phyloP scores from a whole-genome alignment of 2,113 vertebrate species.

The Mormyrus lacerda region DNA sequence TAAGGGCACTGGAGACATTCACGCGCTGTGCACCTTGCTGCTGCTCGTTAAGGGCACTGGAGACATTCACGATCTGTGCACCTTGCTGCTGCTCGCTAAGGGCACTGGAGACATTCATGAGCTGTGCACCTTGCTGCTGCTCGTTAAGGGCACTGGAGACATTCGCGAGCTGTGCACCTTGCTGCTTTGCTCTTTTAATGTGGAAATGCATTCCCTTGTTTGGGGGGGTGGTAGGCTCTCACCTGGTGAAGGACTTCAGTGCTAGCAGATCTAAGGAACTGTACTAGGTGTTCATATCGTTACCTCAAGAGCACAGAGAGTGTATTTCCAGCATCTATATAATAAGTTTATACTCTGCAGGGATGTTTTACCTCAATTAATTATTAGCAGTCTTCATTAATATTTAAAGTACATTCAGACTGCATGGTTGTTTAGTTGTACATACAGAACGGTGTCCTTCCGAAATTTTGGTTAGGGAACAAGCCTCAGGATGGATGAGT shows the following conservation, averaged over 20 bases:
- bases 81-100: too few species aligned
- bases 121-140: too few species aligned
- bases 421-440: background rate
- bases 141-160: slow-evolving; percentile 42
- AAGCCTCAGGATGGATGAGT: background rate
- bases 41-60: too few species aligned
- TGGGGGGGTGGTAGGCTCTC: background rate
- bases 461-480: background rate
- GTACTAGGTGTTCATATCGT: background rate
- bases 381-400: background rate
- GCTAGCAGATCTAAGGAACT: background rate
- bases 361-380: slow-evolving; percentile 7
- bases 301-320: background rate
- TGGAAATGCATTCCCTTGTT: slow-evolving; percentile 49
- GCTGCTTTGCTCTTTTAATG: slow-evolving; percentile 41
- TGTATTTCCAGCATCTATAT: background rate
- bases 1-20: too few species aligned
- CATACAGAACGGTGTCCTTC: background rate
- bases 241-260: background rate
- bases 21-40: too few species aligned
- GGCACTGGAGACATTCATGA: too few species aligned
- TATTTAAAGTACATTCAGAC: slow-evolving; percentile 2
- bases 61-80: too few species aligned
- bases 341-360: too few species aligned
- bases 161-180: slow-evolving; percentile 9